Percentiles rank a stretch among this genome's conserved stretches.
These are phyloP conservation scores for Nixonia krombeini DNA, from an alignment of 1,140 invertebrate genomes.

Conservation along the genomic window DNA sequence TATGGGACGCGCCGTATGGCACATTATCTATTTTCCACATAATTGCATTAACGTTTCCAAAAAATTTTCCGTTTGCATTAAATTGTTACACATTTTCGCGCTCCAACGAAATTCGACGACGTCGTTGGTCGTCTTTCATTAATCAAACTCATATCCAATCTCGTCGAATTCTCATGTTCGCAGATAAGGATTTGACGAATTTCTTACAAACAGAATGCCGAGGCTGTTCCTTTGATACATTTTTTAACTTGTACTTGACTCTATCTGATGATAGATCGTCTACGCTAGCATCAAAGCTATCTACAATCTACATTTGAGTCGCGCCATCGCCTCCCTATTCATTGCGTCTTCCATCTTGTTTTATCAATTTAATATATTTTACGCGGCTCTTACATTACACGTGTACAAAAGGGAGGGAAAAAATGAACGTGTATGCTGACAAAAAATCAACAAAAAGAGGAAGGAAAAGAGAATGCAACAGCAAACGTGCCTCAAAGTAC, in stretches of 20 bases:
- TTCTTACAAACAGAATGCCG: not conserved
- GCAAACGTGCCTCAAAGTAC: no score
- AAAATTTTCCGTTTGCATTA: no score
- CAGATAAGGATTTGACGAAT: conserved; percentile 5
- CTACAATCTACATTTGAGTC: conserved; percentile 22
- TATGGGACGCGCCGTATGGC: no score
- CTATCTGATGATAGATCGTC: conserved; percentile 20
- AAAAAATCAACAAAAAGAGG: no score
- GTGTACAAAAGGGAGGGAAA: no score
- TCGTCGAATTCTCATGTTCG: not conserved
- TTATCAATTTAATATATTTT: conserved; percentile 19
- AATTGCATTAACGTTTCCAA: no score
- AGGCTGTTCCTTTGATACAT: conserved; percentile 11
- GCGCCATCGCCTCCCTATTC: conserved; percentile 17
- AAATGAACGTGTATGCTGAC: no score
- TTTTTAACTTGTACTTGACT: conserved; percentile 17
- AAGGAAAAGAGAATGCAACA: no score
- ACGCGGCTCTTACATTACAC: conserved; percentile 25
- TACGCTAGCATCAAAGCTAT: conserved; percentile 18
- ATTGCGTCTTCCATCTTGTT: conserved; percentile 24
- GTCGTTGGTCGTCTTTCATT: no score
- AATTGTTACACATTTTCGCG: no score
- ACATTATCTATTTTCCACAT: no score
- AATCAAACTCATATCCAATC: not conserved
- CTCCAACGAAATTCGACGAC: no score